Evolutionary conservation across 2,113 vertebrate genomes (phyloP).

Genomic region (Sinocyclocheilus maitianheensis): DNA sequence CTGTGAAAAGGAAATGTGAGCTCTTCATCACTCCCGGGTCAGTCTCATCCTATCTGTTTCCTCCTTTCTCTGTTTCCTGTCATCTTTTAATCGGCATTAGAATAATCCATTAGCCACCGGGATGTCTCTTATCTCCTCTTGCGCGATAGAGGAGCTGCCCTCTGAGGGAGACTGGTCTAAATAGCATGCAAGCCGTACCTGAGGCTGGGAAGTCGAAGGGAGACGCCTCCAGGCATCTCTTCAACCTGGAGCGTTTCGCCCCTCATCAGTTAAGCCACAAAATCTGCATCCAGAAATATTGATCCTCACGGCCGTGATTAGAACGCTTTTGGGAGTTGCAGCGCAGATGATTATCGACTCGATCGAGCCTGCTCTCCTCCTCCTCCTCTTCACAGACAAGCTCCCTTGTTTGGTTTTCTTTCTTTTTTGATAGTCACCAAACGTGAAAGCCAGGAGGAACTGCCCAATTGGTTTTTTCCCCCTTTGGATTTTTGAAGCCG

Average conservation of each 20-base stretch:
- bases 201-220: constrained; percentile 64
- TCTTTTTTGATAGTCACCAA: constrained; percentile 17
- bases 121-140: constrained; percentile 62
- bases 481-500: constrained; percentile 28
- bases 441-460: constrained; percentile 31
- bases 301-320: constrained; percentile 29
- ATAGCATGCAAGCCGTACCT: constrained; percentile 74
- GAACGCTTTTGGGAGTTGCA: constrained; percentile 40
- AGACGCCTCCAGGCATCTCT: constrained; percentile 72
- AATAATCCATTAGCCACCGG: constrained; percentile 67
- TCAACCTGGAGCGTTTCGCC: constrained; percentile 67
- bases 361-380: constrained; percentile 12
- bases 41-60: constrained; percentile 42
- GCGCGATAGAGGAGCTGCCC: constrained; percentile 68
- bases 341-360: constrained; percentile 39
- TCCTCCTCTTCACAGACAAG: constrained; percentile 27
- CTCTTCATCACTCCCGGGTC: constrained; percentile 49
- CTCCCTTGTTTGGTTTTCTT: constrained; percentile 12
- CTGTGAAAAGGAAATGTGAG: constrained; percentile 66
- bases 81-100: constrained; percentile 57
- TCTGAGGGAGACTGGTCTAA: constrained; percentile 70
- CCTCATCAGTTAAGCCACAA: constrained; percentile 35
- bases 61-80: constrained; percentile 43
- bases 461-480: neutral
- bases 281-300: constrained; percentile 40